Evolutionary conservation across 2,797 vertebrate species (phyloP), one percentile per base, ranked within the genome.

Genomic region (Carcharodon carcharias): DNA sequence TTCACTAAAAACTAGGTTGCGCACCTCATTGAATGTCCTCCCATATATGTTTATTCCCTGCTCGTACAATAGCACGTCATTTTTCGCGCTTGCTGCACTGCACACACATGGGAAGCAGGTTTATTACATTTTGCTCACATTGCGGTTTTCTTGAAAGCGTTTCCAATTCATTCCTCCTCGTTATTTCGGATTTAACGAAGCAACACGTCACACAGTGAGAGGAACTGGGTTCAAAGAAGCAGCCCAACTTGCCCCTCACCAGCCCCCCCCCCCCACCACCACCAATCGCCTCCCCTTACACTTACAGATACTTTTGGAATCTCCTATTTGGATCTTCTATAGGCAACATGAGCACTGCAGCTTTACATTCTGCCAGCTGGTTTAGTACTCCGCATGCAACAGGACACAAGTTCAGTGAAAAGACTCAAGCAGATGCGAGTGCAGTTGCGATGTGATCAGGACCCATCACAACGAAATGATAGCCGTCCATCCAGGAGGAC

Each of bases 351-450:
- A 40, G 7, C 40, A 18, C 91, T 93, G 61, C n/a, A 26, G 91
- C 91, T 11, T 67, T 93, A 63, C 40, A 26, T 63, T 18, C n/a
- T 45, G 3, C 58, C 61, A 63, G 31, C 14, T 95, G 92, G n/a
- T 95, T 54, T 31, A 21, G 63, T 45, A 26, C 63, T 94, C 8
- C 50, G 40, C 69, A 77, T 73, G 94, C 94, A 95, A 95, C 94
- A 95, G 94, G 94, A 69, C 31, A 56, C 31, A 95, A 73, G 94
- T 77, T 95, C 69, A 56, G 94, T 54, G 94, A 73, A 21, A 92
- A 35, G 94, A 40, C 94, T 95, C 45, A 71, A 50, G 9, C 40
- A 71, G 40, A 73, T 45, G 54, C 67, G 58, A 28, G 65, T 95
- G 45, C 26, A 71, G 67, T 71, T 95, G 67, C 28, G 93, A 69